Evolutionary conservation across 2,888 invertebrate genomes (phyloP), one percentile per base, ranked within the genome.

Genomic region (Sepioteuthis lessoniana): DNA sequence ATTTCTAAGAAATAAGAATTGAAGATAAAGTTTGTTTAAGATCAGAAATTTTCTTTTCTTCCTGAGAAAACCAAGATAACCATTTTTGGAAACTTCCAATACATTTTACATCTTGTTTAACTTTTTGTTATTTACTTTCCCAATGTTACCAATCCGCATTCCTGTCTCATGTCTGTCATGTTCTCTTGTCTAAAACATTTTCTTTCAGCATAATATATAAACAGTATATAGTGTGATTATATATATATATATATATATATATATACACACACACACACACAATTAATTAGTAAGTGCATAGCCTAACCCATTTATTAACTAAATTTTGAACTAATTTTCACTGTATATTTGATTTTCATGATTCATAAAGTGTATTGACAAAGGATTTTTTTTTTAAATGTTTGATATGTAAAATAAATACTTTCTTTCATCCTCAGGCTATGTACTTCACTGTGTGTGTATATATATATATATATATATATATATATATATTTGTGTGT

Each of bases 191-290:
- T 76, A 35, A 35, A 76, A 76, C n/a, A 16, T n/a, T 76, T 76
- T 42, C 1, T 76, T 76, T 76, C 76, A 76, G 76, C 76, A 35
- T n/a, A 76, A 76, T 1, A 60, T 60, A 60, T 60, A 5, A 60
- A 16, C 47, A 47, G 47, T 1, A 47, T 47, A 47, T 13, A 47
- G 47, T 47, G 47, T 1, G 4, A 47, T 19, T 90, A 37, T 91
- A 91, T 91, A 91, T 37, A 91, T 37, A 91, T 37, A 91, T 37
- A 91, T 90, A 91, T 37, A 91, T 37, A 91, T 37, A 91, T 91
- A 91, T 91, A 91, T 38, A 91, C 37, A 91, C 37, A 38, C 37
- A 38, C 37, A 90, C 37, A 37, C 19, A 90, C 16, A 42, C 42
- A 76, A 5, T 31, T 5, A 10, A 76, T 76, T 10, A n/a, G n/a